Evolutionary conservation across 2,797 vertebrate species (phyloP).

Genomic region (Hemitrygon akajei): DNA sequence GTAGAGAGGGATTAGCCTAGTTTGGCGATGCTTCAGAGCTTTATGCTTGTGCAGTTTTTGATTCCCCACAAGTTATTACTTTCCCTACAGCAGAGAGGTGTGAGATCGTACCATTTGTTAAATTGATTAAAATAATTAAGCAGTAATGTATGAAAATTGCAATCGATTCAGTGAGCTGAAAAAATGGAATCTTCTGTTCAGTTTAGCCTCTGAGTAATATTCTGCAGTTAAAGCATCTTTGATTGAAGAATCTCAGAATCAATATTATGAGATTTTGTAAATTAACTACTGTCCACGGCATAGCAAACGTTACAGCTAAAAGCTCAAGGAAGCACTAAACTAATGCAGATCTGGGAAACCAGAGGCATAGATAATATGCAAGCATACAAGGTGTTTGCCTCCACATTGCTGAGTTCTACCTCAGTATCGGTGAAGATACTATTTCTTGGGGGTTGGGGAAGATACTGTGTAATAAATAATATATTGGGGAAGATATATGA

Average conservation of each 20-base stretch:
- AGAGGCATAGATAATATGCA: background rate
- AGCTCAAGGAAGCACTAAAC: slow-evolving; percentile 4
- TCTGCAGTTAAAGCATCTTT: slow-evolving; percentile 37
- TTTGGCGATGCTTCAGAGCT: slow-evolving; percentile 32
- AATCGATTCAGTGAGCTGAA: slow-evolving; percentile 38
- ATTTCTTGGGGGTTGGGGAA: no score
- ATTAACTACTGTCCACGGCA: slow-evolving; percentile 32
- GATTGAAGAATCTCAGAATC: slow-evolving; percentile 37
- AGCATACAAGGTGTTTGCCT: background rate
- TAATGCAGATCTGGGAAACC: background rate
- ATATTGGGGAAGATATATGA: no score
- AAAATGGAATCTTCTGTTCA: slow-evolving; percentile 37
- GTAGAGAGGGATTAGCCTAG: slow-evolving; percentile 37
- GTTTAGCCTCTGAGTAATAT: slow-evolving; percentile 37
- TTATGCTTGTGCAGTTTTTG: slow-evolving; percentile 36
- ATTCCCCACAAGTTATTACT: slow-evolving; percentile 35
- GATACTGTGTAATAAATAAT: no score
- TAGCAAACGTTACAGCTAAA: slow-evolving; percentile 32
- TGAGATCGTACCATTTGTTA: slow-evolving; percentile 35
- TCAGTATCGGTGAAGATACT: background rate
- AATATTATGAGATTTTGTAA: slow-evolving; percentile 38
- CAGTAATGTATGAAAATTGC: slow-evolving; percentile 38
- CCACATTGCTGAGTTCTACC: background rate
- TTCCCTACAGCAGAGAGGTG: slow-evolving; percentile 35
- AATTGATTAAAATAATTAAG: slow-evolving; percentile 38